These are phyloP conservation scores for Cylas formicarius DNA, from an alignment of 1,140 invertebrate species.

Conservation along the genomic window DNA sequence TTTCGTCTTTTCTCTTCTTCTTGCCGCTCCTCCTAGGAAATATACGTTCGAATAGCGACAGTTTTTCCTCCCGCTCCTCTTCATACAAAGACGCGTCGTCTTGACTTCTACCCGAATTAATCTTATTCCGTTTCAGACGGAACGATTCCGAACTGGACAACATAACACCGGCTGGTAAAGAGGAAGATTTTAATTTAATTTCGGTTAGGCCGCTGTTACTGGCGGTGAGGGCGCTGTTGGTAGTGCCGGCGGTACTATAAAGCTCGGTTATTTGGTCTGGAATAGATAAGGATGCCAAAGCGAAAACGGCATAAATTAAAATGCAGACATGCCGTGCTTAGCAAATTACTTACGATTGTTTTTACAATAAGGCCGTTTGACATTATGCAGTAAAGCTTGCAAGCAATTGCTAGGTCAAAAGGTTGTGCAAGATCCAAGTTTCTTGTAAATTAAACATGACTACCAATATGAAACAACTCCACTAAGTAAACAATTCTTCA, in stretches of 20 bases:
- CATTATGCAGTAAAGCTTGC: too few relatives aligned
- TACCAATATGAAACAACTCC: too few relatives aligned
- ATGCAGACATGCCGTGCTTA: too few relatives aligned
- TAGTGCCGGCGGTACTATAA: conserved; percentile 29
- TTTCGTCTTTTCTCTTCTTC: conserved; percentile 48
- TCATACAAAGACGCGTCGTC: conserved; percentile 30
- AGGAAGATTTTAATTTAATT: conserved; percentile 57
- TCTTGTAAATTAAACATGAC: too few relatives aligned
- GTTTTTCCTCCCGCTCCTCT: conserved; percentile 46
- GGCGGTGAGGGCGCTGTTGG: conserved; percentile 23
- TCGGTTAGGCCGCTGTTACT: conserved; percentile 40
- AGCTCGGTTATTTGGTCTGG: conserved; percentile 38
- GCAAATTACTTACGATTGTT: too few relatives aligned
- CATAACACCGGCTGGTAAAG: conserved; percentile 55
- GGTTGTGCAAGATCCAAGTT: too few relatives aligned
- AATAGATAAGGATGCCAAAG: conserved; percentile 20
- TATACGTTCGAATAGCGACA: conserved; percentile 59
- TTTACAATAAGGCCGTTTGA: too few relatives aligned
- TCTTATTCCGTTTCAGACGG: conserved; percentile 45
- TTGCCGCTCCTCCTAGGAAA: conserved; percentile 57
- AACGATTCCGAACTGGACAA: conserved; percentile 44
- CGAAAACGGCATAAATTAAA: conserved; percentile 5
- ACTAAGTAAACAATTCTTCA: too few relatives aligned
- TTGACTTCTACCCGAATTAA: conserved; percentile 39
- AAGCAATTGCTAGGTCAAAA: too few relatives aligned